These are phyloP conservation scores for Varanus salvator DNA, from an alignment of 2,113 vertebrate species.

Conservation along the genomic window DNA sequence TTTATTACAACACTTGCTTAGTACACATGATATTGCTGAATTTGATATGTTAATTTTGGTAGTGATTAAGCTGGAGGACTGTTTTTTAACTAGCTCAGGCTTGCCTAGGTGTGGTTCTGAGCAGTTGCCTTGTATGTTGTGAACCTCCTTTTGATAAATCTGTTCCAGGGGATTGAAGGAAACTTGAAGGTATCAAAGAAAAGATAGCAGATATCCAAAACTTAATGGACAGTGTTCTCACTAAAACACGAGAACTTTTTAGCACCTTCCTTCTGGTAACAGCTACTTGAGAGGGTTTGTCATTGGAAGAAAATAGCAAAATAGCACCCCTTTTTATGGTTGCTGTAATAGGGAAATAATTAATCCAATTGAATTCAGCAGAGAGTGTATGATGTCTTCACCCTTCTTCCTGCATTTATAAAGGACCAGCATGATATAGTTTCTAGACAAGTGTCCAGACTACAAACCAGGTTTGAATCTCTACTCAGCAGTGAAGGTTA, in stretches of 20 bases:
- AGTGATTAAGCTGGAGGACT: slow-evolving; percentile 50
- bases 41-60: slow-evolving; percentile 18
- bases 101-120: slow-evolving; percentile 66
- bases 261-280: neutral
- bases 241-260: neutral
- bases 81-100: slow-evolving; percentile 58
- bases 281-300: neutral
- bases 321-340: neutral
- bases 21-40: slow-evolving; percentile 5
- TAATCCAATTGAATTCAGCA: neutral
- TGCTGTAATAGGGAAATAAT: neutral
- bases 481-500: neutral
- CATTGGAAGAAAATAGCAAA: neutral
- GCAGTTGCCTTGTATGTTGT: slow-evolving; percentile 42
- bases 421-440: neutral
- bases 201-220: neutral
- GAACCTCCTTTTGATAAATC: neutral
- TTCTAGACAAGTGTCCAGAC: neutral
- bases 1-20: neutral
- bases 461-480: neutral
- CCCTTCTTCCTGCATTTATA: neutral
- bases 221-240: neutral
- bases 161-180: neutral
- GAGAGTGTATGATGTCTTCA: neutral
- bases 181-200: neutral